Base-by-base conservation (phyloP, 2,113 vertebrate species). In the Cryptotis parvus region DNA sequence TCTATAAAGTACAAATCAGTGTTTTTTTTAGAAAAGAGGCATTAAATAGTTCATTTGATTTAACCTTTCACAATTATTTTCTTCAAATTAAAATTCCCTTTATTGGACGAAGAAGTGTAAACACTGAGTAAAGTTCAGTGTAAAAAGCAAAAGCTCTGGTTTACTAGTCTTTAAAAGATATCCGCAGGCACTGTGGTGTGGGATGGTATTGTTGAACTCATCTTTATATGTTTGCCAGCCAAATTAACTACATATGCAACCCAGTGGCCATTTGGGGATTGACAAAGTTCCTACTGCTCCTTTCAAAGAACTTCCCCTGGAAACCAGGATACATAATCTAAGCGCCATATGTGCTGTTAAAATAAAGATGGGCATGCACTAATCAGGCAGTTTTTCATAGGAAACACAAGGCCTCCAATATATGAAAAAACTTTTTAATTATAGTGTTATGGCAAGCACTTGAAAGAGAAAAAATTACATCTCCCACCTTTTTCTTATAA, bases 341-440 rank as follows among this genome's bases (percentile, higher is more conserved):
- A 87, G 91, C 55, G 74, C 94, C 96, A 96, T 95, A 96, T 96
- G 96, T 95, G 94, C 95, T 95, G 95, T 91, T 95, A 96, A 95
- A 92, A 92, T 93, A 94, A 95, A 96, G 95, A 96, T 96, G 94
- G 89, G 86, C 91, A 95, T 89, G 84, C 41, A 89, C 90, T 95
- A 94, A 95, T 95, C 92, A 96, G 95, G 84, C 94, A 87, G 94
- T 58, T 95, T 96, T 96, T 91, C 81, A 93, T 95, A 92, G 95
- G 95, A 95, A 96, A 95, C 89, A 79, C 35, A 73, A 91, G 78
- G 84, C 90, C 84, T 95, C 82, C 66, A 93, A 93, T 93, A 87
- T 92, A 91, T 68, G 24, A 58, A 20, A 58, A 58, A 58, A 58
- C 15, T 70, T 89, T 94, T 94, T 85, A 97, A 95, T 96, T 94